Evolutionary conservation across 2,888 invertebrate genomes (phyloP).

Genomic region (Eupithecia subumbrata): DNA sequence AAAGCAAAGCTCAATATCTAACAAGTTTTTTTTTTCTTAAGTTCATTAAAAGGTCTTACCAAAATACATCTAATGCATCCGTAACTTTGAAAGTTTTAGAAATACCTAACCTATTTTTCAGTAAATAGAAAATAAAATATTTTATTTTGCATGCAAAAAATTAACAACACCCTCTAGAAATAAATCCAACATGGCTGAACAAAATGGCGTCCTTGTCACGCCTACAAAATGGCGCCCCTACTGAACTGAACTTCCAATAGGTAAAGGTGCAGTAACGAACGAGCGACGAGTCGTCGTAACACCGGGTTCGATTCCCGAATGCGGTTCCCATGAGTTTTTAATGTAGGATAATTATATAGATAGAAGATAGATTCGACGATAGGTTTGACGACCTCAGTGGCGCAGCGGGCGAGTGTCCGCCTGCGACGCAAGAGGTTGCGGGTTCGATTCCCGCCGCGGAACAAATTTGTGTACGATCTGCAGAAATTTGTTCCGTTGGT

Average conservation of each 20-base stretch:
- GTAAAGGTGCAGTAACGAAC: neutral
- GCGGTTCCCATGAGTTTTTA: constrained; percentile 35
- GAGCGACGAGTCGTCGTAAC: constrained; percentile 12
- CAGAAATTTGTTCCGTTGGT: no score
- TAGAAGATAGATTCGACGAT: no score
- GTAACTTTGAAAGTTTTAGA: neutral
- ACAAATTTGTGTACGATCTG: no score
- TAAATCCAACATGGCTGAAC: neutral
- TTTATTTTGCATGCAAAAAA: neutral
- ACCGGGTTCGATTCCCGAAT: constrained; percentile 48
- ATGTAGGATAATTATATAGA: neutral
- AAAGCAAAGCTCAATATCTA: no score
- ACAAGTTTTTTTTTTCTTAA: no score
- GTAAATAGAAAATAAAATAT: no score
- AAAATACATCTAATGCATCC: neutral
- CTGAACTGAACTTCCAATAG: neutral
- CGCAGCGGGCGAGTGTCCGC: no score
- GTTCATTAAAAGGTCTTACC: no score
- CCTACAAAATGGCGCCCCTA: neutral
- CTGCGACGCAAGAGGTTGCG: no score
- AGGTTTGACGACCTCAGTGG: no score
- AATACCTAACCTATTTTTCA: neutral
- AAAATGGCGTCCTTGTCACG: neutral
- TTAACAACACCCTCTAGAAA: neutral
- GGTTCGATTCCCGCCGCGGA: no score